Evolutionary conservation across 2,888 invertebrate genomes (phyloP).

Genomic region (Pasiphila rectangulata): DNA sequence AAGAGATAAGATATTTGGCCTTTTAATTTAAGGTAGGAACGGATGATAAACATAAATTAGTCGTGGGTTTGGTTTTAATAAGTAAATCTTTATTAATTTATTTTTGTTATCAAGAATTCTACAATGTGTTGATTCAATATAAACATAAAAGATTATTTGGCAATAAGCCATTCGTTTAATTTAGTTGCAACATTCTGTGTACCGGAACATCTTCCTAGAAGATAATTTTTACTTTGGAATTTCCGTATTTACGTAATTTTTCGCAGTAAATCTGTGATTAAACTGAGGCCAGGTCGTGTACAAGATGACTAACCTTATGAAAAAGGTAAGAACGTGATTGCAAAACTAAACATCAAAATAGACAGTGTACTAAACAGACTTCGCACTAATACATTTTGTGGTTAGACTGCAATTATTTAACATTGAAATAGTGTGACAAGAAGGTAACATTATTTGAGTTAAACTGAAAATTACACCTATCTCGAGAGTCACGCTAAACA

Average conservation of each 20-base stretch:
- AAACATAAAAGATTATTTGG: no score
- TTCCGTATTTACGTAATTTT: slow-evolving; percentile 30
- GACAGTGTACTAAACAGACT: no score
- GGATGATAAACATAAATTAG: slow-evolving; percentile 15
- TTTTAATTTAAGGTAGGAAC: slow-evolving; percentile 19
- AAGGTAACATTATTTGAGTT: no score
- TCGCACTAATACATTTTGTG: no score
- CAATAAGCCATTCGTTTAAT: slow-evolving; percentile 1
- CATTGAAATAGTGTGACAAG: no score
- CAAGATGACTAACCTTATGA: slow-evolving; percentile 25
- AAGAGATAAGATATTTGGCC: slow-evolving; percentile 29
- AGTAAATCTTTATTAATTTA: background rate
- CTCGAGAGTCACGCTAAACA: no score
- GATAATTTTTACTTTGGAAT: slow-evolving; percentile 28
- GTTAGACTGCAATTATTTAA: no score
- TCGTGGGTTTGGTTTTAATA: background rate
- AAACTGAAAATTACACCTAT: no score
- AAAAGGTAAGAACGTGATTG: no score
- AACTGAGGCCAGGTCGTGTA: slow-evolving; percentile 28
- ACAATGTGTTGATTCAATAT: no score
- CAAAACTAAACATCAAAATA: no score
- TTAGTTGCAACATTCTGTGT: slow-evolving; percentile 22
- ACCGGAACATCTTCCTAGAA: slow-evolving; percentile 28
- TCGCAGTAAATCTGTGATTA: slow-evolving; percentile 12
- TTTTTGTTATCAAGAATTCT: background rate